Percentiles rank a stretch among this genome's conserved stretches.
phyloP scores from a whole-genome alignment of 2,113 vertebrate species.

The Oncorhynchus mykiss region DNA sequence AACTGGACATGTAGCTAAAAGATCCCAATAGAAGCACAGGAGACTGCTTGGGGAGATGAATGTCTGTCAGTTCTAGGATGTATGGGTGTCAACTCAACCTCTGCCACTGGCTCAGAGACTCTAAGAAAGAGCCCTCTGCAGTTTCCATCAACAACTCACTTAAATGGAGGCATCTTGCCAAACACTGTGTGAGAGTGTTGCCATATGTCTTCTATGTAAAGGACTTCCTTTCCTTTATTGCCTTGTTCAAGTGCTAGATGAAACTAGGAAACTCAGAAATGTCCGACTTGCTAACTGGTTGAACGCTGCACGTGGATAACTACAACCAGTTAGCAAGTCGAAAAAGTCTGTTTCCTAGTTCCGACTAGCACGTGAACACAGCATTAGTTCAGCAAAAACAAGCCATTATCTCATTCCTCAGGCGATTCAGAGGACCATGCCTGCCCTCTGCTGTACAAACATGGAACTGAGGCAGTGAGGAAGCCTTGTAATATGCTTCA shows the following conservation, averaged over 20 bases:
- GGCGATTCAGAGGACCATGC: background rate
- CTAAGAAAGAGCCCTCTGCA: background rate
- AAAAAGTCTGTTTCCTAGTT: no score
- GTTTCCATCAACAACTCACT: background rate
- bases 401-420: background rate
- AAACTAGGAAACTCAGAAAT: no score
- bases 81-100: background rate
- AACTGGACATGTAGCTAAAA: background rate
- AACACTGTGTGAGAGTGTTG: background rate
- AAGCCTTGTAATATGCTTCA: background rate
- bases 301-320: no score
- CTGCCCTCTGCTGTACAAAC: slow-evolving; percentile 54
- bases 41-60: background rate
- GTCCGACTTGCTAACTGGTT: no score
- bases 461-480: background rate
- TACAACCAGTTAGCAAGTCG: no score
- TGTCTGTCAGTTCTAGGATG: background rate
- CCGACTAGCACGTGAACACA: background rate
- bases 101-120: background rate
- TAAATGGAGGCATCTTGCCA: background rate
- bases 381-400: background rate
- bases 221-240: no score
- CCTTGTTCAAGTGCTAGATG: no score
- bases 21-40: background rate
- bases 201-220: background rate